Conservation (phyloP, 2,888 invertebrate genomes). For the Tachystola acroxantha region DNA sequence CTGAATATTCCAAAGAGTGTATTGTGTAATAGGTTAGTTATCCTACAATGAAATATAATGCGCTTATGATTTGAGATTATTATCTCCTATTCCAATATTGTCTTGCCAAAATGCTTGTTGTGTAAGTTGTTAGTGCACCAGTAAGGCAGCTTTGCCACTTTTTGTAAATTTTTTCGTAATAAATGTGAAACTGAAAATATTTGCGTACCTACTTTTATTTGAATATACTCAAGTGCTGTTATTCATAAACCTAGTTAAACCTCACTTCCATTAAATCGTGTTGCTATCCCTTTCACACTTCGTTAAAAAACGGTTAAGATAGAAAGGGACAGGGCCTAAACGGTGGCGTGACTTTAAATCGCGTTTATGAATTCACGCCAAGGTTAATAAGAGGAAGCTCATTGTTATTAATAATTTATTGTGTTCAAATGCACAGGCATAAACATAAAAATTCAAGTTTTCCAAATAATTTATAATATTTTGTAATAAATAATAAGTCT, state of each 20-base stretch:
- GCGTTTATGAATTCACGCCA: too few species aligned
- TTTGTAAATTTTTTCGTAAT: slow-evolving; percentile 61
- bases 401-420: slow-evolving; percentile 3
- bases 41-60: background rate
- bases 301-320: too few species aligned
- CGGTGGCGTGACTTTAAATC: too few species aligned
- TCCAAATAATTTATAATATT: background rate
- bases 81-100: slow-evolving; percentile 5
- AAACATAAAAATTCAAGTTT: background rate
- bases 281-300: too few species aligned
- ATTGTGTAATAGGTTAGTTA: slow-evolving; percentile 16
- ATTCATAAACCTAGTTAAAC: too few species aligned
- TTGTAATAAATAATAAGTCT: slow-evolving; percentile 5
- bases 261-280: too few species aligned
- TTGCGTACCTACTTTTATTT: slow-evolving; percentile 8
- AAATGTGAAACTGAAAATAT: slow-evolving; percentile 46
- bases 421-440: background rate
- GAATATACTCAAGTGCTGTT: too few species aligned
- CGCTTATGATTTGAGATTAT: slow-evolving; percentile 2
- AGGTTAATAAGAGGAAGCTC: too few species aligned
- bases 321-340: too few species aligned
- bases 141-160: slow-evolving; percentile 40
- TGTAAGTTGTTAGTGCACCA: slow-evolving; percentile 38
- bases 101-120: slow-evolving; percentile 44
- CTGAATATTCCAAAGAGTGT: slow-evolving; percentile 39